These are phyloP conservation scores for Epistrophella euchroma DNA, from an alignment of 2,888 invertebrate genomes.

Conservation along the genomic window DNA sequence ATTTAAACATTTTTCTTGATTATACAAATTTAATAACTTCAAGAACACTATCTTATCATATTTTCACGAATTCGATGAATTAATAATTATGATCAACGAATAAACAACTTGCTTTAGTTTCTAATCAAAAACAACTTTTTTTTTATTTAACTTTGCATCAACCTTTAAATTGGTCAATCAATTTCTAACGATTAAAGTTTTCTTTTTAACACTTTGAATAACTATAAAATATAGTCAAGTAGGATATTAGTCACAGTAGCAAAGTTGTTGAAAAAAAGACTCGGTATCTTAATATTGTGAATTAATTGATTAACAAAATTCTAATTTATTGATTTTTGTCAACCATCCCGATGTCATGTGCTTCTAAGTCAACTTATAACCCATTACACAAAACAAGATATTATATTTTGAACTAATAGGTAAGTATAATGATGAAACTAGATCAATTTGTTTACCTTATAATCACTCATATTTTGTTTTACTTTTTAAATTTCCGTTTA, in stretches of 20 bases:
- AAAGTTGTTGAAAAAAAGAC: neutral
- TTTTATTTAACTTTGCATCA: neutral
- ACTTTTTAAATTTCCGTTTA: neutral
- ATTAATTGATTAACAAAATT: neutral
- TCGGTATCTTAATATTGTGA: neutral
- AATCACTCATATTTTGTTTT: constrained; percentile 75
- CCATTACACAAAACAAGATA: neutral
- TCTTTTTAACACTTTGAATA: neutral
- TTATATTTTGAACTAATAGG: neutral
- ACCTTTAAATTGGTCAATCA: constrained; percentile 1
- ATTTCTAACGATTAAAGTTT: neutral
- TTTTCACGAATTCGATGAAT: neutral
- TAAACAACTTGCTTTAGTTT: neutral
- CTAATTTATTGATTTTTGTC: too few species aligned
- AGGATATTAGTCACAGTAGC: neutral
- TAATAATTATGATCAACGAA: neutral
- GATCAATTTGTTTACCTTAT: constrained; percentile 72
- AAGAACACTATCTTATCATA: too few species aligned
- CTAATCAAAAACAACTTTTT: neutral
- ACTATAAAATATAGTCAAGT: neutral
- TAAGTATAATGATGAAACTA: neutral
- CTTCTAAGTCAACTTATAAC: neutral
- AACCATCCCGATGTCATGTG: too few species aligned
- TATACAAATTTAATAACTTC: too few species aligned
- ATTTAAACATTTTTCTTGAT: too few species aligned